Percentiles rank a stretch among this genome's conserved stretches.
phyloP scores from a whole-genome alignment of 2,888 invertebrate genomes.

The Venusia cambrica region DNA sequence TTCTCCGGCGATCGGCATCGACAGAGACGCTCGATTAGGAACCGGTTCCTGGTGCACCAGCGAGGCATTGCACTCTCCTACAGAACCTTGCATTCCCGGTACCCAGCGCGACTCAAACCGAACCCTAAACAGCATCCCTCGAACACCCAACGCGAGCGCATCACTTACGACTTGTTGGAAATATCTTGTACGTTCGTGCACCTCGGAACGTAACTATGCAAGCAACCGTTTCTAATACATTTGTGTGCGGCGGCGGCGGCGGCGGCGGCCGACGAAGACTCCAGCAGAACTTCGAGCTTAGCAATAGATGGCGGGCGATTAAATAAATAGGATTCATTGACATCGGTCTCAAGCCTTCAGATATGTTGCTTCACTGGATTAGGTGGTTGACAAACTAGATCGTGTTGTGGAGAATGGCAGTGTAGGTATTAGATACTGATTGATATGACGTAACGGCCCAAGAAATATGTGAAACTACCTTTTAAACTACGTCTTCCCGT shows the following conservation, averaged over 20 bases:
- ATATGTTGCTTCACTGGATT: conserved; percentile 60
- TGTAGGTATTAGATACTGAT: background rate
- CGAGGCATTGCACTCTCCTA: conserved; percentile 58
- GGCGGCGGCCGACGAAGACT: background rate
- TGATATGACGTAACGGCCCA: too few species aligned
- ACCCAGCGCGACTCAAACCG: conserved; percentile 41
- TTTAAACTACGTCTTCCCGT: too few species aligned
- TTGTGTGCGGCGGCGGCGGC: too few species aligned
- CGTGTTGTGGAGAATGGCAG: conserved; percentile 15
- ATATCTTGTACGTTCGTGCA: conserved; percentile 33
- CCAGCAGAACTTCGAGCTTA: conserved; percentile 24
- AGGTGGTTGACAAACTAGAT: conserved; percentile 40
- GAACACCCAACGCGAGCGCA: conserved; percentile 43
- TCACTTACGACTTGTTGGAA: conserved; percentile 25
- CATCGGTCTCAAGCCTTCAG: conserved; percentile 60
- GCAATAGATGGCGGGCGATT: conserved; percentile 51
- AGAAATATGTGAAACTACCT: too few species aligned
- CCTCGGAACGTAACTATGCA: conserved; percentile 38
- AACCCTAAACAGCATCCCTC: conserved; percentile 36
- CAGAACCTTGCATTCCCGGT: conserved; percentile 39
- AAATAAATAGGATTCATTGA: conserved; percentile 68
- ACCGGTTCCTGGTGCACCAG: conserved; percentile 61
- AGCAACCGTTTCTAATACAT: conserved; percentile 37
- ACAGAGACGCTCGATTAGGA: conserved; percentile 69
- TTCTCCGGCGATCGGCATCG: conserved; percentile 62